Percentiles rank a stretch among this genome's conserved stretches.
Conservation (phyloP, 2,888 invertebrate genomes). For the Podabrus alpinus region DNA sequence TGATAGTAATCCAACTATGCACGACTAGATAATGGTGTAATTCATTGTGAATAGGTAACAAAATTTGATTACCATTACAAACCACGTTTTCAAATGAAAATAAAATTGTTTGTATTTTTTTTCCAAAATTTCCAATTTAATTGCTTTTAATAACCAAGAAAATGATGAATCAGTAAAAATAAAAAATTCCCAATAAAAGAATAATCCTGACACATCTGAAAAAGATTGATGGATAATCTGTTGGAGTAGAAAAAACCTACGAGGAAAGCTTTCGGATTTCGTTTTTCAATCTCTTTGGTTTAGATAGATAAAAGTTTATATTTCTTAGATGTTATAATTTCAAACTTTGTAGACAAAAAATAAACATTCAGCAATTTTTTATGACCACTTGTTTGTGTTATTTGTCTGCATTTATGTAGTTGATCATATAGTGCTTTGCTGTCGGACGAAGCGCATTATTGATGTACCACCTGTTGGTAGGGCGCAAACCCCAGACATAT, state of each 20-base stretch:
- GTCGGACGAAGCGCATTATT: constrained; percentile 22
- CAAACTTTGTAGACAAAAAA: background rate
- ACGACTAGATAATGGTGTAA: background rate
- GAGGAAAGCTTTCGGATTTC: constrained; percentile 10
- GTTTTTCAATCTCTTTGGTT: constrained; percentile 2
- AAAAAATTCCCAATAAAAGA: background rate
- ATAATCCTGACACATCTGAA: constrained; percentile 13
- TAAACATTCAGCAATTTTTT: background rate
- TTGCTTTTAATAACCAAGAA: background rate
- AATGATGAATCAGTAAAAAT: constrained; percentile 7
- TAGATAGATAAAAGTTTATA: background rate
- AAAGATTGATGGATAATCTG: constrained; percentile 29
- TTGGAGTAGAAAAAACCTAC: constrained; percentile 16
- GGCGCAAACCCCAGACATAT: constrained; percentile 7
- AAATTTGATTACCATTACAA: background rate
- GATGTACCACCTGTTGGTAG: constrained; percentile 29
- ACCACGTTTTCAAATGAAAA: background rate
- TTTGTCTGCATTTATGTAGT: constrained; percentile 12
- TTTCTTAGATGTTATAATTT: background rate
- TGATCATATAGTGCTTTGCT: constrained; percentile 15
- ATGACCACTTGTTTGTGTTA: constrained; percentile 10
- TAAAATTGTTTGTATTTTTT: background rate
- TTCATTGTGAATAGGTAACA: background rate
- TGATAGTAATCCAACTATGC: background rate
- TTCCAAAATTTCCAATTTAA: background rate